phyloP scores from a whole-genome alignment of 2,797 vertebrate genomes.

The Pangasius krempfi region DNA sequence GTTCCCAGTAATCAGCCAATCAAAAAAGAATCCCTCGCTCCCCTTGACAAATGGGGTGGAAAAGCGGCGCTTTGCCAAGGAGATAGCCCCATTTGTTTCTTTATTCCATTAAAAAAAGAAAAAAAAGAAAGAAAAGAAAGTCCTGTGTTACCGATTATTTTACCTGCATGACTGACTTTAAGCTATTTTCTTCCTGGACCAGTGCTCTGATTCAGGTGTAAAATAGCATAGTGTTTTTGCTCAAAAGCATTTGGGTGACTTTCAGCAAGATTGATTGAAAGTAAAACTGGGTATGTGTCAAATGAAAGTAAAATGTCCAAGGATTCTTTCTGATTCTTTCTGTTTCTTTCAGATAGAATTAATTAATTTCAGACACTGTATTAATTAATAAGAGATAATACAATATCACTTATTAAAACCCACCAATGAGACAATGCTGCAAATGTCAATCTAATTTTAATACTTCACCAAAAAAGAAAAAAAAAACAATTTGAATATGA shows the following conservation, averaged over 20 bases:
- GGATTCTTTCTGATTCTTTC: neutral
- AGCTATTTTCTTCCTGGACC: slow-evolving; percentile 75
- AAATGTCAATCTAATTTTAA: neutral
- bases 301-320: slow-evolving; percentile 14
- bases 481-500: neutral
- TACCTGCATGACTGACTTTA: slow-evolving; percentile 75
- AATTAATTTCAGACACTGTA: neutral
- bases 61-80: slow-evolving; percentile 73
- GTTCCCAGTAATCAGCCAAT: slow-evolving; percentile 88
- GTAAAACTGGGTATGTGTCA: slow-evolving; percentile 27
- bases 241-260: slow-evolving; percentile 44
- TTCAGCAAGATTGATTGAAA: slow-evolving; percentile 46
- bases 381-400: neutral
- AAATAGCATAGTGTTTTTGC: slow-evolving; percentile 66
- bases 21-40: slow-evolving; percentile 84
- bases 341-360: neutral
- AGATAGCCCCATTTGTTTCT: slow-evolving; percentile 81
- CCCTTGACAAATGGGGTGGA: slow-evolving; percentile 82
- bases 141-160: slow-evolving; percentile 71
- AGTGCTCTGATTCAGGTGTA: slow-evolving; percentile 73
- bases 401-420: neutral
- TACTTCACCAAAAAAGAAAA: neutral
- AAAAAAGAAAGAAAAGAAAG: slow-evolving; percentile 72
- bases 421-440: neutral
- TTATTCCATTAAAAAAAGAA: slow-evolving; percentile 59